A percentile compares a stretch with the other conserved stretches of the same genome.
These are phyloP conservation scores for Tinea semifulvella DNA, from an alignment of 2,888 invertebrate species.

Conservation along the genomic window DNA sequence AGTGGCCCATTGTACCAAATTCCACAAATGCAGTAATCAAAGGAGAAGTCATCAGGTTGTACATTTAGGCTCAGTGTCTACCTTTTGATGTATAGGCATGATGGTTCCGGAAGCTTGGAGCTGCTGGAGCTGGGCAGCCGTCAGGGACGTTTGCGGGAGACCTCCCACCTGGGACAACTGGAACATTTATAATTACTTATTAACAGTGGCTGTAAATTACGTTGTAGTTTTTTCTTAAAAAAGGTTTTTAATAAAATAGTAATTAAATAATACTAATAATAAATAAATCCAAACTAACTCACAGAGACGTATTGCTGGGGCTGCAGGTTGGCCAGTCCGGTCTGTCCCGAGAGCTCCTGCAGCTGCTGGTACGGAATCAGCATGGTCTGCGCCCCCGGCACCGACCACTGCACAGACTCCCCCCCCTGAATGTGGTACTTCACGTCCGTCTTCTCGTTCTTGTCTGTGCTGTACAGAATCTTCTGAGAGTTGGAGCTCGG, in stretches of 20 bases:
- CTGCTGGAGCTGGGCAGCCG: conserved; percentile 54
- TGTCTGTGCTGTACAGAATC: conserved; percentile 53
- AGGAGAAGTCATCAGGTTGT: no score
- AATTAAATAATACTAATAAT: no score
- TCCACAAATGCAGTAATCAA: no score
- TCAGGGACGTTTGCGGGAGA: conserved; percentile 45
- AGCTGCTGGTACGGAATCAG: conserved; percentile 57
- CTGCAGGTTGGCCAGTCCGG: conserved; percentile 45
- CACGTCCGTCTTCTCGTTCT: conserved; percentile 44
- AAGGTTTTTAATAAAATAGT: no score
- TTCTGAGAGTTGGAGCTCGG: conserved; percentile 54
- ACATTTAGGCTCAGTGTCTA: no score
- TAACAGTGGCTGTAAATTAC: no score
- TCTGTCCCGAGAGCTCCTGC: conserved; percentile 46
- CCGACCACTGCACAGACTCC: conserved; percentile 53
- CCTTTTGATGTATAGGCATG: conserved; percentile 61
- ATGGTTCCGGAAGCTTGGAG: conserved; percentile 52
- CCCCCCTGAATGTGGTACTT: conserved; percentile 57
- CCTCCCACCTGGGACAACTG: conserved; percentile 56
- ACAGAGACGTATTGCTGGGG: conserved; percentile 59
- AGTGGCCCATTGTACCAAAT: no score
- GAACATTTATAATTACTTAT: conserved; percentile 9
- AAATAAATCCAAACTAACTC: conserved; percentile 33
- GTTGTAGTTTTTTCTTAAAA: no score
- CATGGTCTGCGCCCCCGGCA: conserved; percentile 59